Base-by-base conservation (phyloP, 1,140 invertebrate genomes). In the Diorhabda carinulata region DNA sequence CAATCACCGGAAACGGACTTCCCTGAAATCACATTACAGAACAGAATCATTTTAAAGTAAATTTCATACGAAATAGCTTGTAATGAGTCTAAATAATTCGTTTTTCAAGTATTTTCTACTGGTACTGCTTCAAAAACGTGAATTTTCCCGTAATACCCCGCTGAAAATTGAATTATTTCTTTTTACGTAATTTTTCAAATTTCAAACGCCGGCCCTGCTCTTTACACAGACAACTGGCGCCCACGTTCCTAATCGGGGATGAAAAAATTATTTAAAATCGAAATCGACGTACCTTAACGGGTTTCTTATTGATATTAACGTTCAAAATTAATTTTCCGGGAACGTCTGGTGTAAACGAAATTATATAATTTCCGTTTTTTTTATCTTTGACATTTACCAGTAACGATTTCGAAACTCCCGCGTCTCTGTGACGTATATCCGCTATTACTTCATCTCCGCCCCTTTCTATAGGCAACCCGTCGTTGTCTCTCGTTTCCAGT, bases 291-390 rank as follows among this genome's bases (percentile, higher is more conserved):
- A 87, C 87, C 80, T 87, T 86, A 57, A 90, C 86, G 5, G 85
- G 85, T 62, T 84, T 84, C n/a, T 87, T 86, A 74, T 88, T 86
- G 1, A 90, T 81, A 5, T 82, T 85, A 57, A 90, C 82, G 42
- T 84, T 85, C 3, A 90, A 77, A 44, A 85, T 78, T 25, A 89
- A 80, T 5, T 83, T 82, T 2, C 88, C 88, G n/a, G 87, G 82
- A 4, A 82, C 78, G 66, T 86, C 85, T 4, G 89, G 86, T 0
- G 83, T 82, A 68, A 91, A 85, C 2, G 80, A 76, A 5, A 91
- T 79, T 6, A 77, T 74, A 78, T 90, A 90, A 42, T 83, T 84
- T 56, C 88, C 88, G 78, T 90, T 87, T 4, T 84, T 81, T 64
- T 83, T 80, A 76, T 90, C 87, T 2, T 79, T 75, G 43, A 89